These are phyloP conservation scores for Zygothrica quintamaculata DNA, from an alignment of 2,888 invertebrate genomes.

Conservation along the genomic window DNA sequence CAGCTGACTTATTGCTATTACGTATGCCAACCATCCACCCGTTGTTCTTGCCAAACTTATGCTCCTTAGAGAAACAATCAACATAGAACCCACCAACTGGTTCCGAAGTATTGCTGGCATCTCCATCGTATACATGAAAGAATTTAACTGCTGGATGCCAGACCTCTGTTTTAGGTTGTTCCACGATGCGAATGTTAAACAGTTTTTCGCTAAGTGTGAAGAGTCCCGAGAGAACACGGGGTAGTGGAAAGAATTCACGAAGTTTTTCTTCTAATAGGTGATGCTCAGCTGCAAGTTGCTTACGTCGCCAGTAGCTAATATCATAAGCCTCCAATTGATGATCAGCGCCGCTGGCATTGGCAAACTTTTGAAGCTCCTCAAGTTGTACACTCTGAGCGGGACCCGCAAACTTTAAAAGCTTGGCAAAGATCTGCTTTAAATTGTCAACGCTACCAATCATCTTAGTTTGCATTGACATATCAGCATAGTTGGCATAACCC, in stretches of 20 bases:
- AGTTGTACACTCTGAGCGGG: constrained; percentile 92
- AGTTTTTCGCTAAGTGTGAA: constrained; percentile 90
- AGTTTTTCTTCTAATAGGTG: constrained; percentile 89
- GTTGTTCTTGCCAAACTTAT: constrained; percentile 88
- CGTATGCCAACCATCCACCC: constrained; percentile 93
- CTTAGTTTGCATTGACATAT: constrained; percentile 97
- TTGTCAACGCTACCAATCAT: constrained; percentile 93
- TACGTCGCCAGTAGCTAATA: constrained; percentile 93
- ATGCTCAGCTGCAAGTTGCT: constrained; percentile 88
- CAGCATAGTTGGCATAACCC: constrained; percentile 91
- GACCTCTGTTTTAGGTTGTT: constrained; percentile 87
- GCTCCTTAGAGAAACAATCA: constrained; percentile 90
- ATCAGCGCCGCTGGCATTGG: constrained; percentile 89
- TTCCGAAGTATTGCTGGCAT: constrained; percentile 53
- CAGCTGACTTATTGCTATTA: constrained; percentile 88
- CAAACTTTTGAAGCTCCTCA: constrained; percentile 89
- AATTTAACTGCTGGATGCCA: constrained; percentile 95
- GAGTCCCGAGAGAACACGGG: constrained; percentile 91
- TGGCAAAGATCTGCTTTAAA: constrained; percentile 89
- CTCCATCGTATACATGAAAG: constrained; percentile 90
- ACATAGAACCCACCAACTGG: constrained; percentile 94
- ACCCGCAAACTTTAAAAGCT: constrained; percentile 88
- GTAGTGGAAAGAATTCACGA: constrained; percentile 92
- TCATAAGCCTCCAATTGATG: constrained; percentile 92
- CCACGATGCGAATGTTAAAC: constrained; percentile 91